phyloP scores from a whole-genome alignment of 2,113 vertebrate genomes.

The Menura novaehollandiae region DNA sequence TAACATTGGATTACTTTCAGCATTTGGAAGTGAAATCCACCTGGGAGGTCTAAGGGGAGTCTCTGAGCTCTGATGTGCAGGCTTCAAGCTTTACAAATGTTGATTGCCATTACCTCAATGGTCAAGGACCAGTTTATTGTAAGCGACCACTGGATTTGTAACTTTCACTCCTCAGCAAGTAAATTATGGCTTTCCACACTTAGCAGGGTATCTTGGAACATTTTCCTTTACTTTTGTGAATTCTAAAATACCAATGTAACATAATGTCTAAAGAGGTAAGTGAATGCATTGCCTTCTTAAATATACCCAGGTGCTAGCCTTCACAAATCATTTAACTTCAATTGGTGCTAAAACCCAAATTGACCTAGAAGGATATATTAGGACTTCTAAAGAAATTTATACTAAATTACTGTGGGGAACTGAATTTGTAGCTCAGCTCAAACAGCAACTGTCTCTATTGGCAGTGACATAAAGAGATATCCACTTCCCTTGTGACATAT shows the following conservation, averaged over 20 bases:
- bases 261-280: background rate
- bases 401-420: constrained; percentile 16
- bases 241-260: background rate
- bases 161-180: background rate
- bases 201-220: background rate
- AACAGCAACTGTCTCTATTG: constrained; percentile 13
- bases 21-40: background rate
- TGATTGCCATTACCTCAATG: background rate
- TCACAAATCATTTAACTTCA: background rate
- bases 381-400: constrained; percentile 13
- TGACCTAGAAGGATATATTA: background rate
- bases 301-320: background rate
- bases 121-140: background rate
- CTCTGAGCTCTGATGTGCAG: background rate
- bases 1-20: background rate
- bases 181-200: background rate
- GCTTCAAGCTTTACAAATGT: background rate
- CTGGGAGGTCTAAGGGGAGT: background rate
- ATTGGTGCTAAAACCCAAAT: background rate
- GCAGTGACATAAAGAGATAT: background rate
- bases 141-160: background rate
- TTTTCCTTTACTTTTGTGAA: background rate
- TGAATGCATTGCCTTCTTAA: background rate
- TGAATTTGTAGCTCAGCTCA: constrained; percentile 21
- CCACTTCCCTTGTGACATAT: background rate